Evolutionary conservation across 2,113 vertebrate species (phyloP).

Genomic region (Amazona guildingii): DNA sequence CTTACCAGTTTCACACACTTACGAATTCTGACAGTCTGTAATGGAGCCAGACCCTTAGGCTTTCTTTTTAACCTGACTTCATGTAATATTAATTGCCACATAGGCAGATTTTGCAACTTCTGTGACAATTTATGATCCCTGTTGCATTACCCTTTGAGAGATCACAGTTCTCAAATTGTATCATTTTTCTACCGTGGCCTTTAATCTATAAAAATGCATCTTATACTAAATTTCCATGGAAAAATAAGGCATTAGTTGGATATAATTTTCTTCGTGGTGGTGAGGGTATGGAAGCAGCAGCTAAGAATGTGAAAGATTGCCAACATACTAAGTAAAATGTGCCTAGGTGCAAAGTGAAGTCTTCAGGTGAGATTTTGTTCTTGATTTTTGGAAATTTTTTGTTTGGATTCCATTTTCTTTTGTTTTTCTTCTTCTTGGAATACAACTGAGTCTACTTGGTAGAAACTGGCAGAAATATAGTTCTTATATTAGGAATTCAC

Average conservation of each 20-base stretch:
- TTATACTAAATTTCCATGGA: neutral
- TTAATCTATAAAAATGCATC: neutral
- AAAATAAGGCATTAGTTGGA: neutral
- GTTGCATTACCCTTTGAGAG: neutral
- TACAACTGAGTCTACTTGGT: neutral
- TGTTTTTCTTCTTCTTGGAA: neutral
- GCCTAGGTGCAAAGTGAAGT: neutral
- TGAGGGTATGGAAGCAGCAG: neutral
- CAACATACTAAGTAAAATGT: neutral
- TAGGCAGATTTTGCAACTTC: neutral
- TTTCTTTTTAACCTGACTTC: neutral
- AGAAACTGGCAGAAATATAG: neutral
- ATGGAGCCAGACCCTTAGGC: neutral
- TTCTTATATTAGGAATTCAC: slow-evolving; percentile 1
- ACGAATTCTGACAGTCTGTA: neutral
- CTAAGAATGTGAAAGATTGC: neutral
- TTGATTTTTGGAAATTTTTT: neutral
- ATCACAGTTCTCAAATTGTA: neutral
- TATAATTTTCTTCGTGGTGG: neutral
- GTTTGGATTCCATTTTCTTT: neutral
- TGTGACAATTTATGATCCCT: neutral
- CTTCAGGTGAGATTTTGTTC: neutral
- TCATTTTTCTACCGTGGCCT: neutral
- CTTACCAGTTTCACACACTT: neutral
- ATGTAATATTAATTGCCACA: fast-evolving